A percentile compares a stretch with the other conserved stretches of the same genome.
Evolutionary conservation across 2,888 invertebrate genomes (phyloP).

Genomic region (Drosophila stalkeri): DNA sequence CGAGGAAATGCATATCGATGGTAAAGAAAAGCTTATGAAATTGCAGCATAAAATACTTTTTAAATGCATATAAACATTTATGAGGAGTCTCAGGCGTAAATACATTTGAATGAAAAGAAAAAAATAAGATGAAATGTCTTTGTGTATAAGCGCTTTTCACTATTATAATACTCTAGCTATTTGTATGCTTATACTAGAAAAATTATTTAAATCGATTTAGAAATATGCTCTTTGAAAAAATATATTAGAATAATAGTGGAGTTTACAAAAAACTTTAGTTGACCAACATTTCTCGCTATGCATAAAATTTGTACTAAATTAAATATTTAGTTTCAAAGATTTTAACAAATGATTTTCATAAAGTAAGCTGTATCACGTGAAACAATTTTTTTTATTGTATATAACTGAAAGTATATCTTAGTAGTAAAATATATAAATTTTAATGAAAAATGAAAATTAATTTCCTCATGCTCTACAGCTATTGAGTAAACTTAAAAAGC

Average conservation of each 20-base stretch:
- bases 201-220: neutral
- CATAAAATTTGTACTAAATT: too few species aligned
- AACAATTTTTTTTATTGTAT: too few species aligned
- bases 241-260: neutral
- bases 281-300: neutral
- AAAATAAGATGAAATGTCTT: conserved; percentile 27
- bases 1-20: conserved; percentile 63
- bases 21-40: conserved; percentile 57
- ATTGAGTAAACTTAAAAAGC: neutral
- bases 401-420: too few species aligned
- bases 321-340: too few species aligned
- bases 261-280: neutral
- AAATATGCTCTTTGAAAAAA: neutral
- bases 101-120: neutral
- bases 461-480: neutral
- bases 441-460: too few species aligned
- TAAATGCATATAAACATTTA: conserved; percentile 70
- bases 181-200: neutral
- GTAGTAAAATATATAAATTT: too few species aligned
- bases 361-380: too few species aligned
- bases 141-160: neutral
- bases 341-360: too few species aligned
- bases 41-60: conserved; percentile 74
- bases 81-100: conserved; percentile 15
- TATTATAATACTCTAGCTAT: neutral